Evolutionary conservation across 2,888 invertebrate genomes (phyloP), one percentile per base, ranked within the genome.

Genomic region (Oscheius sp.): DNA sequence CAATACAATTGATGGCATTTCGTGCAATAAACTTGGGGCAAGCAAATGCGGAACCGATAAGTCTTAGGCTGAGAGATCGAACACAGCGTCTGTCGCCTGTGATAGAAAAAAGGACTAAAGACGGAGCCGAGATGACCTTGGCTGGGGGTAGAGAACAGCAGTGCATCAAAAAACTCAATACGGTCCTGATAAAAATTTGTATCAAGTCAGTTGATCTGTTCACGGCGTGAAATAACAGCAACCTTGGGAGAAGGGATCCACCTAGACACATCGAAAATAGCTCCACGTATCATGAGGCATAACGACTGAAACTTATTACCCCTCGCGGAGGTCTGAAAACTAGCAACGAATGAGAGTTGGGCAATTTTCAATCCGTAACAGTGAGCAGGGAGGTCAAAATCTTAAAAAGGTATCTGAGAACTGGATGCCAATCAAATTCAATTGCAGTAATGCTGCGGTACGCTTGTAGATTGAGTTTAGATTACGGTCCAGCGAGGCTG

Each of bases 1-100:
- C 60, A 60, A 60, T 60, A 33, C 35, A 13, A 35, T 33, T 60
- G 60, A 60, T 60, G 37, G 60, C 33, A 33, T 11, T 33, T 37
- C n/a, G 35, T 60, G 60, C 60, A 60, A 60, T 60, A 60, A 60
- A 60, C 32, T 60, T 21, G 29, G 50, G 29, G n/a, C n/a, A 53
- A 53, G 32, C 32, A n/a, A 33, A 32, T 32, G 33, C 29, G 29
- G 57, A 57, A 32, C 57, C 33, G 10, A 32, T 57, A 29, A 29
- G 9, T 57, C 33, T 32, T 32, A 33, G 57, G 33, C 29, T 21
- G 29, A 29, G 21, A 33, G 57, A 57, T 57, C 57, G 57, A 57
- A 57, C 21, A 21, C 32, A 32, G 57, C 57, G 33, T 32, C 57
- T 57, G 32, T 29, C 21, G 21, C 42, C 42, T 42, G 42, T 29